These are phyloP conservation scores for Melanotaenia duboulayi DNA, from an alignment of 2,113 vertebrate species.

Conservation along the genomic window DNA sequence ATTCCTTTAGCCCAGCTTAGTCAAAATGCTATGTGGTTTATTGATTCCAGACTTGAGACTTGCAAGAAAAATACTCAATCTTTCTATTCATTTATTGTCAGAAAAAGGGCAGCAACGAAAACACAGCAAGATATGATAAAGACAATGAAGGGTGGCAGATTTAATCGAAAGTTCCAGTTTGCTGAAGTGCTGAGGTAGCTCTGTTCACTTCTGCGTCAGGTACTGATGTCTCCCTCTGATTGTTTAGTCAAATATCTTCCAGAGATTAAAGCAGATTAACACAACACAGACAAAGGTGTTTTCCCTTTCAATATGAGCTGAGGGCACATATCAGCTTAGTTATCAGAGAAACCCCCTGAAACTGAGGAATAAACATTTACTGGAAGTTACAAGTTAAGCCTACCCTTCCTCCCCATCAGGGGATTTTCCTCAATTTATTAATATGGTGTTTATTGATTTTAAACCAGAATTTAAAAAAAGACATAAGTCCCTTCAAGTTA, in stretches of 20 bases:
- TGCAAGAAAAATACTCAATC: constrained; percentile 44
- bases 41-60: constrained; percentile 45
- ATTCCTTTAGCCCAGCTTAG: constrained; percentile 26
- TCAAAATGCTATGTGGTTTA: constrained; percentile 22
- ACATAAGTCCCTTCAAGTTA: no score
- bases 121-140: constrained; percentile 37
- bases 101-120: constrained; percentile 18
- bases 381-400: neutral
- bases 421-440: constrained; percentile 14
- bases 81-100: constrained; percentile 26
- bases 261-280: constrained; percentile 59
- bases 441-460: no score
- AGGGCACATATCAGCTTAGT: constrained; percentile 23
- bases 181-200: constrained; percentile 62
- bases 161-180: constrained; percentile 37
- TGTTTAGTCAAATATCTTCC: constrained; percentile 34
- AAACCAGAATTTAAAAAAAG: no score
- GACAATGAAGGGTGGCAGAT: constrained; percentile 55
- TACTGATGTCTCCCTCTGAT: constrained; percentile 48
- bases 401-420: constrained; percentile 16
- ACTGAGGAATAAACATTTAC: constrained; percentile 3
- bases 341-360: constrained; percentile 1
- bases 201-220: constrained; percentile 31
- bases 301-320: constrained; percentile 22
- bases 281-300: constrained; percentile 37